phyloP scores from a whole-genome alignment of 2,888 invertebrate species.

The Actias luna region DNA sequence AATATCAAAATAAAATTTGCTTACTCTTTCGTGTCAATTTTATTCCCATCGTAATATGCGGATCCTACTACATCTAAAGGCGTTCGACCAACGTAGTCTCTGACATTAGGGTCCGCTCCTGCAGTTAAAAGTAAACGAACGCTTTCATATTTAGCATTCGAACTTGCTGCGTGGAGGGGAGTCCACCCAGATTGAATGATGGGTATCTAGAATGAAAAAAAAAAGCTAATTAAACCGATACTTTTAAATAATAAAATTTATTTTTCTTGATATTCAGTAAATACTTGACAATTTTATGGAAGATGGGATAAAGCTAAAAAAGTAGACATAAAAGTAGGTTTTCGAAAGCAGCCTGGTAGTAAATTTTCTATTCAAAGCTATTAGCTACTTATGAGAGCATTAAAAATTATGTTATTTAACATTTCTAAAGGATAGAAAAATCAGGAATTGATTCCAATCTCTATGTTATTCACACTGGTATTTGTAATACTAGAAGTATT shows the following conservation, averaged over 20 bases:
- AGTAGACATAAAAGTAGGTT: no score
- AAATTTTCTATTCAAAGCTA: no score
- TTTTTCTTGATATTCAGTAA: not conserved
- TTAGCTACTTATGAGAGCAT: no score
- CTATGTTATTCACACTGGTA: no score
- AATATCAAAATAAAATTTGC: not conserved
- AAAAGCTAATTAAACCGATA: not conserved
- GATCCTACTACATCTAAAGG: constrained; percentile 35
- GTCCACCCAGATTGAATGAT: constrained; percentile 72
- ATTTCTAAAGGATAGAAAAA: not conserved
- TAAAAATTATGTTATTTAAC: no score
- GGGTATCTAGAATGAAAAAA: constrained; percentile 47
- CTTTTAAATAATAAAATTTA: not conserved
- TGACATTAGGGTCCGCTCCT: constrained; percentile 26
- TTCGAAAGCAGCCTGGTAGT: no score
- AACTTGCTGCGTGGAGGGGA: constrained; percentile 79
- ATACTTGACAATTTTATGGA: not conserved
- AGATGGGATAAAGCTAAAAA: not conserved
- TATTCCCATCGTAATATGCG: constrained; percentile 14
- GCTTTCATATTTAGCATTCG: constrained; percentile 54
- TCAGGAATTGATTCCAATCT: not conserved
- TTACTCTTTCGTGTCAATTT: constrained; percentile 18
- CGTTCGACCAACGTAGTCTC: constrained; percentile 29
- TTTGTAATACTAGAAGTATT: no score
- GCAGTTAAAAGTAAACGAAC: constrained; percentile 35